phyloP scores from a whole-genome alignment of 2,888 invertebrate genomes.

The Antitype chi region DNA sequence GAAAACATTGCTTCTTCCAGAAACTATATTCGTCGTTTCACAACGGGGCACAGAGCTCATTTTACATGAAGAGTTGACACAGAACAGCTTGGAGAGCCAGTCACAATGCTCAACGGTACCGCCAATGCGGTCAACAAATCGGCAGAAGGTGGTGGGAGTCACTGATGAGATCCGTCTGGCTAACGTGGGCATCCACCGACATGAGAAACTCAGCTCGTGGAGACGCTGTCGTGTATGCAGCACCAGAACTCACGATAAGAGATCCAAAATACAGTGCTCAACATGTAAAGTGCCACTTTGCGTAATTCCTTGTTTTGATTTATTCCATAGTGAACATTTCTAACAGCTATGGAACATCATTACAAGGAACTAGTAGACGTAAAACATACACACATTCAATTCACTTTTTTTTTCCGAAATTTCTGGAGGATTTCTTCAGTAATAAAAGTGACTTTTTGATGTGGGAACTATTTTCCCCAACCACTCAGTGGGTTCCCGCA shows the following conservation, averaged over 20 bases:
- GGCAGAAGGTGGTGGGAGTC: background rate
- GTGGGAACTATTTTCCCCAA: background rate
- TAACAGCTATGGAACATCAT: background rate
- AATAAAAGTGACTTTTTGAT: background rate
- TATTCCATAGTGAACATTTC: background rate
- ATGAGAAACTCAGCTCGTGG: background rate
- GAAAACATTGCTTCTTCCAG: constrained; percentile 2
- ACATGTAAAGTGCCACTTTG: constrained; percentile 20
- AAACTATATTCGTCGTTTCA: background rate
- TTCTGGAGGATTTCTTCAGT: background rate
- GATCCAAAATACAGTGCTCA: constrained; percentile 3
- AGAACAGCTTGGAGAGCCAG: background rate
- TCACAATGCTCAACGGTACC: background rate
- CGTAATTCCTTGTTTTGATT: constrained; percentile 9
- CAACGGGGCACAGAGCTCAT: too few species aligned
- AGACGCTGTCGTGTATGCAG: constrained; percentile 9
- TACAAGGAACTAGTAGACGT: background rate
- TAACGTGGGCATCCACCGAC: background rate
- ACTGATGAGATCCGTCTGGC: constrained; percentile 2
- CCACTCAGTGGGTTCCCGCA: too few species aligned
- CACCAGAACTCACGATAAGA: background rate
- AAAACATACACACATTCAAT: too few species aligned
- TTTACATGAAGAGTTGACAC: background rate
- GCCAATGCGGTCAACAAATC: background rate
- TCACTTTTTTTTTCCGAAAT: too few species aligned